Evolutionary conservation across 2,113 vertebrate species (phyloP), one percentile per base, ranked within the genome.

Genomic region (Pavo muticus): DNA sequence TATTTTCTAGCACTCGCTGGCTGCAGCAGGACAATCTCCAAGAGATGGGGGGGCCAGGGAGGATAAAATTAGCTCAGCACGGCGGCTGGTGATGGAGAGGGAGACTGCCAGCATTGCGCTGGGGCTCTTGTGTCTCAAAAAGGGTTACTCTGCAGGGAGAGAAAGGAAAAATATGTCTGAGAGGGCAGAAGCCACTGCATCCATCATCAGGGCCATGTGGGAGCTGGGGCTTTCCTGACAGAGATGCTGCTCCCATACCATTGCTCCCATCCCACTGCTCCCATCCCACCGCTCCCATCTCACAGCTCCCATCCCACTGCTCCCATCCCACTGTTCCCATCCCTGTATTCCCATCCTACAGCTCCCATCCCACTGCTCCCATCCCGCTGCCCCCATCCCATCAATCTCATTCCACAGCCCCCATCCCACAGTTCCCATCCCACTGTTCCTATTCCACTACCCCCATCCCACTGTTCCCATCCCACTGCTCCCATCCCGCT

Each of bases 1-100:
- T 98, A 96, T 98, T 98, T 98, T 97, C 96, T 97, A 94, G 95
- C 52, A 89, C 83, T 96, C 80, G 79, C 47, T 80, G 96, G 91
- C 96, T 95, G 94, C 84, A 88, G 88, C 74, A 83, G 92, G 91
- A 94, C 95, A 94, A 95, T 86, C 91, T 93, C 69, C 78, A 91
- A 88, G 91, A 90, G 90, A 48, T 50, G 69, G 68, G 42, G 50
- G 78, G 70, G 79, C 21, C 3, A 23, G 70, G 72, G 27, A 72
- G 50, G 82, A 94, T 95, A 89, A 96, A 96, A 97, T 97, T 97
- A 97, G 92, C 85, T 95, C 57, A 2, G 57, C 65, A 17, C 30
- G 25, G 76, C 0, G 2, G 65, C 77, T 2, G 0, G 67, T 8
- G 23, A 64, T 29, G 81, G 86, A 89, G 90, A 93, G 57, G 61